These are phyloP conservation scores for Solenopsis fugax DNA, from an alignment of 1,140 invertebrate genomes.

Conservation along the genomic window DNA sequence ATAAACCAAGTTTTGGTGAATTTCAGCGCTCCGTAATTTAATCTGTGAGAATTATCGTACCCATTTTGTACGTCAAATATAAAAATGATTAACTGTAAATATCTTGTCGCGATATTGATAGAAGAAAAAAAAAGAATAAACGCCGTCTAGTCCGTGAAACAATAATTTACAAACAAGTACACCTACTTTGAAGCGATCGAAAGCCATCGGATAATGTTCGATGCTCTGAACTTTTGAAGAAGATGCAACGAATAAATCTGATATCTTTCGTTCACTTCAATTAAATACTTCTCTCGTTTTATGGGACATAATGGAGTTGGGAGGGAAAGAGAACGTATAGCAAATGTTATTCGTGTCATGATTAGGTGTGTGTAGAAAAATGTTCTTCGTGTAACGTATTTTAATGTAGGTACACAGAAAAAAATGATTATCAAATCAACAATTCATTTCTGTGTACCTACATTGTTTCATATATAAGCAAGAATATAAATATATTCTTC, in stretches of 20 bases:
- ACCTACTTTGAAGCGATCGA: conserved; percentile 33
- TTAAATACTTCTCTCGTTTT: conserved; percentile 64
- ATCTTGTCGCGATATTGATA: neutral
- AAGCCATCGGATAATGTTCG: neutral
- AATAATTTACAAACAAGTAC: conserved; percentile 51
- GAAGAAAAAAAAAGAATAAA: neutral
- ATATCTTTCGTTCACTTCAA: conserved; percentile 48
- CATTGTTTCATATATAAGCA: too few relatives aligned
- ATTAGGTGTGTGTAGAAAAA: neutral
- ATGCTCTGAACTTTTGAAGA: neutral
- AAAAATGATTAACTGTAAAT: neutral
- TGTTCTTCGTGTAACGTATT: neutral
- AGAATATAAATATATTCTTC: too few relatives aligned
- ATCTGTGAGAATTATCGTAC: neutral
- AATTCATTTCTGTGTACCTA: too few relatives aligned
- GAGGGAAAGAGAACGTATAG: conserved; percentile 34
- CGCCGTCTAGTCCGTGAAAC: conserved; percentile 28
- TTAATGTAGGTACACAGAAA: too few relatives aligned
- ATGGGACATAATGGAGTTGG: neutral
- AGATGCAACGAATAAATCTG: conserved; percentile 34
- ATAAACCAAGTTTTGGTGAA: neutral
- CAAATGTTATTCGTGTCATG: conserved; percentile 22
- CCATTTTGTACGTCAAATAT: neutral
- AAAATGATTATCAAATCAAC: too few relatives aligned
- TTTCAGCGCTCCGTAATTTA: too few relatives aligned